These are phyloP conservation scores for Mycalesis mineus DNA, from an alignment of 2,888 invertebrate genomes.

Conservation along the genomic window DNA sequence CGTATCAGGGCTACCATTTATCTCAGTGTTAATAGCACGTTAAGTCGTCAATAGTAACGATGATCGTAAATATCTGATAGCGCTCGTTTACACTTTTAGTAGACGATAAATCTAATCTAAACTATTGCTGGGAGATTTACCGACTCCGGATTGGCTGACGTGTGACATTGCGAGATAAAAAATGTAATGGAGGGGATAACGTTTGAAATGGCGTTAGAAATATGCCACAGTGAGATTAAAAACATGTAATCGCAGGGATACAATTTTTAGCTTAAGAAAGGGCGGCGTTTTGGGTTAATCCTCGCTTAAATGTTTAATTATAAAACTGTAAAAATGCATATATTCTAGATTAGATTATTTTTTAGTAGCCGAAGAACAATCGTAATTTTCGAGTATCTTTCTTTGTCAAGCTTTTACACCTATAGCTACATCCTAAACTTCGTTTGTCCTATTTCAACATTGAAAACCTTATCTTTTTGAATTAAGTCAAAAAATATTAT, in stretches of 20 bases:
- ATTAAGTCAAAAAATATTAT: no score
- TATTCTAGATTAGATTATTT: no score
- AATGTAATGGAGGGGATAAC: neutral
- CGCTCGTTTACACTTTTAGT: neutral
- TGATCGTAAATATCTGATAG: neutral
- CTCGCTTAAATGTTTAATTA: neutral
- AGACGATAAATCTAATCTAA: slow-evolving; percentile 3
- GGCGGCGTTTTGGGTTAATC: neutral
- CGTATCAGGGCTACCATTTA: neutral
- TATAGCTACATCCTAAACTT: no score
- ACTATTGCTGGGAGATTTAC: neutral
- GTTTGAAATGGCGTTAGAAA: neutral
- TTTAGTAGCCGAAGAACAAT: no score
- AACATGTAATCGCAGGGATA: no score
- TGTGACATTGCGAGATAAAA: neutral
- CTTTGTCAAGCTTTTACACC: no score
- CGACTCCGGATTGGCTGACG: neutral
- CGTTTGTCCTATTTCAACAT: no score
- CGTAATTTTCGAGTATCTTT: no score
- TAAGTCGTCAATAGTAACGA: neutral
- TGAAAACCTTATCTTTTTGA: no score
- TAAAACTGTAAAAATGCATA: no score
- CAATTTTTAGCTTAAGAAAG: no score
- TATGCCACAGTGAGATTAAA: no score
- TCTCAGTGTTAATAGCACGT: neutral